Base-by-base conservation (phyloP, 2,797 vertebrate genomes). In the Fratercula arctica region DNA sequence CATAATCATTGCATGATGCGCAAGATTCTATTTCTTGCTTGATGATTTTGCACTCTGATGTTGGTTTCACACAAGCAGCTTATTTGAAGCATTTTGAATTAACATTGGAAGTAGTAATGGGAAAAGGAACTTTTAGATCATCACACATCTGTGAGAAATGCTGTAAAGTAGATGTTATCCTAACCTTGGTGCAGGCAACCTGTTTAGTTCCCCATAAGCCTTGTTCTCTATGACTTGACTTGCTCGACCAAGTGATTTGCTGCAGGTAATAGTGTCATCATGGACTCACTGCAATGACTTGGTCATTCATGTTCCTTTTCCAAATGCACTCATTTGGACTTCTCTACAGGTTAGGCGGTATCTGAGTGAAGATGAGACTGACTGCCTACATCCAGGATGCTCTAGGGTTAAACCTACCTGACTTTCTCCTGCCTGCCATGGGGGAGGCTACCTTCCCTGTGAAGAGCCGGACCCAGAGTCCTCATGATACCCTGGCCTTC, bases 391-490 rank as follows among this genome's bases (percentile, higher is more conserved):
- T 28, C 23, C 29, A 80, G 41, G 57, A 39, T 37, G 60, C 57
- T 75, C 20, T 37, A 14, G 41, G 26, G 35, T 80, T 73, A 87
- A 79, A 85, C 37, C 63, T 61, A 14, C 43, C 50, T 59, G 37
- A 35, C 60, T 70, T 85, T 77, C n/a, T 54, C 53, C 72, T 85
- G 25, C 24, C 56, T 81, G 45, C 35, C 16, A 6, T 19, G 24
- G 35, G 31, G 5, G 26, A 50, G 25, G 39, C 45, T 82, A 5
- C 33, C 23, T 54, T 59, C 53, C 24, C 64, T 29, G 24, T 37
- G 59, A 23, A 21, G 28, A 46, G 4, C 0, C 8, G 2, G 1
- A 20, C n/a, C 26, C 61, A 59, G 64, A 79, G 29, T 13, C 64
- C 51, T 35, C 19, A 1, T 3, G 24, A 57, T 15, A 35, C 13